phyloP scores from a whole-genome alignment of 2,113 vertebrate species.

The Trogon melanurus region DNA sequence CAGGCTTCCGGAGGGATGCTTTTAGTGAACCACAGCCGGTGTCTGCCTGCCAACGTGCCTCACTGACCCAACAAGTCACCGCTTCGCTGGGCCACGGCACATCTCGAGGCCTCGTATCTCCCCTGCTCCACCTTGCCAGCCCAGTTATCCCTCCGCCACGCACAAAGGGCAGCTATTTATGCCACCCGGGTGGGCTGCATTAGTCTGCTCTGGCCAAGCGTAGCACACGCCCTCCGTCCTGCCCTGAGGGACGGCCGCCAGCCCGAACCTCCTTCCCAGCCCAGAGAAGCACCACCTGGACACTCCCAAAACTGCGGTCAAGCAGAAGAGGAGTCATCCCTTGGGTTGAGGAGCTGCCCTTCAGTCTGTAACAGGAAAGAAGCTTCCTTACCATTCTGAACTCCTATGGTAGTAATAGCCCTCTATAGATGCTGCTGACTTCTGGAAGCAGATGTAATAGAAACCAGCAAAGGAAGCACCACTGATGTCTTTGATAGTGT shows the following conservation, averaged over 20 bases:
- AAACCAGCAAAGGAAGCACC: slow-evolving; percentile 98
- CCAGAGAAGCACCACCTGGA: not conserved
- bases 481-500: slow-evolving; percentile 99
- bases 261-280: not conserved
- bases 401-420: slow-evolving; percentile 98
- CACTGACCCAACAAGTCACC: not conserved
- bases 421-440: slow-evolving; percentile 96
- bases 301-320: not conserved
- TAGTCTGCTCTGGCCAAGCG: not conserved
- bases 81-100: not conserved
- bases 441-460: slow-evolving; percentile 99
- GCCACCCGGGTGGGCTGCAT: not conserved
- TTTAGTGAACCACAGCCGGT: not conserved
- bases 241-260: not conserved
- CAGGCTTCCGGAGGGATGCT: not conserved
- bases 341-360: not conserved
- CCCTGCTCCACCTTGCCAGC: not conserved
- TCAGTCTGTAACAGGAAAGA: not conserved
- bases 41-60: not conserved
- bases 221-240: rapidly evolving
- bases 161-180: not conserved
- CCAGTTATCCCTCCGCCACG: rapidly evolving
- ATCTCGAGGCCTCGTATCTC: not conserved
- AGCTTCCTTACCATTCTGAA: slow-evolving; percentile 91
- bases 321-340: not conserved